Base-by-base conservation (phyloP, 2,797 vertebrate genomes). In the Sebastolobus altivelis region DNA sequence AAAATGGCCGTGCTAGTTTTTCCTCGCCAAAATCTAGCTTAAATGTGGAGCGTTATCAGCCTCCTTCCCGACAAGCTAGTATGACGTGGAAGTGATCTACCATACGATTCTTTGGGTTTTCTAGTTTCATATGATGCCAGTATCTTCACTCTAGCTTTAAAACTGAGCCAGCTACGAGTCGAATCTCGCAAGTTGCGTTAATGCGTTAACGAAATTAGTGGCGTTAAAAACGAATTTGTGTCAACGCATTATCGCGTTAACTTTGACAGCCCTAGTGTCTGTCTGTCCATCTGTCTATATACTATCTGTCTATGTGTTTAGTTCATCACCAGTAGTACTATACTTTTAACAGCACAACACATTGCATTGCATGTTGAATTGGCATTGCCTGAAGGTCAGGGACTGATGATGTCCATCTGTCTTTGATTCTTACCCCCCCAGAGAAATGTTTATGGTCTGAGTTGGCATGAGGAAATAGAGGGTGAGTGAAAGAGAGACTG, bases 351-450 rank as follows among this genome's bases (percentile, higher is more conserved):
- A 82, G 71, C 77, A 58, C 75, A 88, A 82, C 79, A 84, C 80
- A 71, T 87, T 84, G 75, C 80, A 81, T 81, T 76, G 72, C 71
- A 74, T 74, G 84, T 89, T 91, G 77, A 79, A 76, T 77, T 59
- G 88, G 85, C 84, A 75, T 89, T 84, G 91, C 92, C 91, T 93
- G 91, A 92, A 94, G 92, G 90, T 93, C 93, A 87, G 63, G 25
- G 76, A 80, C 82, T 85, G 91, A 89, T 91, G 89, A 92, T 91
- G 91, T 90, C 90, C 90, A 91, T 92, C 92, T 90, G 92, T 92
- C 92, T 93, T 92, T 94, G 87, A 91, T 88, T 90, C 89, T 81
- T 88, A 62, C 81, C 59, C 85, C 77, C 76, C 60, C 62, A 84
- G 88, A 77, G 60, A 88, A 89, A 89, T 89, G 87, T 91, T 92